Evolutionary conservation across 2,113 vertebrate genomes (phyloP).

Genomic region (Raphicerus campestris): DNA sequence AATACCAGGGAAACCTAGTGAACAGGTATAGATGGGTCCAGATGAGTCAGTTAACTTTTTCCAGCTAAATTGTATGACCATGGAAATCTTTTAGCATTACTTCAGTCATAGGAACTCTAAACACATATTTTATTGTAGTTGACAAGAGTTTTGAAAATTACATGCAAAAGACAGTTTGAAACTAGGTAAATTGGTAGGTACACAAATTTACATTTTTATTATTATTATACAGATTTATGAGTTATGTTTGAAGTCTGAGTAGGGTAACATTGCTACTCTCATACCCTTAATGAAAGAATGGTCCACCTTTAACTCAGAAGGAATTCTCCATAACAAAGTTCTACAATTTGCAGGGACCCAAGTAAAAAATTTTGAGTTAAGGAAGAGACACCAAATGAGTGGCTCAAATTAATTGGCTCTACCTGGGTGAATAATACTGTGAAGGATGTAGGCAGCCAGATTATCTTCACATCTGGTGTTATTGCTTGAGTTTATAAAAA

Average conservation of each 20-base stretch:
- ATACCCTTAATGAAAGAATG: not conserved
- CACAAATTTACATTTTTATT: not conserved
- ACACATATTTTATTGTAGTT: slow-evolving; percentile 5
- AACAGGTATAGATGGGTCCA: not conserved
- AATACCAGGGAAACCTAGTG: not conserved
- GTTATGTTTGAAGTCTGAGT: not conserved
- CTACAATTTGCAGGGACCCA: not conserved
- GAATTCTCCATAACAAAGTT: not conserved
- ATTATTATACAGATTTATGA: not conserved
- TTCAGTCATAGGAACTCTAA: not conserved
- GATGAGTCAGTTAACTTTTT: not conserved
- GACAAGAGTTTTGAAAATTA: not conserved
- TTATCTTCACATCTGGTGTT: not conserved
- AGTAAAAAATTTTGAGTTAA: not conserved
- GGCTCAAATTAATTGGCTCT: not conserved
- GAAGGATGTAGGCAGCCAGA: not conserved
- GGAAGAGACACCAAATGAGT: not conserved
- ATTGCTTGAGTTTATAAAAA: slow-evolving; percentile 36
- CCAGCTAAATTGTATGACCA: not conserved
- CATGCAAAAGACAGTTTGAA: not conserved
- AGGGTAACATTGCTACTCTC: not conserved
- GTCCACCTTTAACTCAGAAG: not conserved
- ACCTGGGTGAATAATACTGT: not conserved
- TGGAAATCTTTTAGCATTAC: not conserved
- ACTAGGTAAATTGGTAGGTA: not conserved